Evolutionary conservation across 2,113 vertebrate genomes (phyloP).

Genomic region (Columbina picui): DNA sequence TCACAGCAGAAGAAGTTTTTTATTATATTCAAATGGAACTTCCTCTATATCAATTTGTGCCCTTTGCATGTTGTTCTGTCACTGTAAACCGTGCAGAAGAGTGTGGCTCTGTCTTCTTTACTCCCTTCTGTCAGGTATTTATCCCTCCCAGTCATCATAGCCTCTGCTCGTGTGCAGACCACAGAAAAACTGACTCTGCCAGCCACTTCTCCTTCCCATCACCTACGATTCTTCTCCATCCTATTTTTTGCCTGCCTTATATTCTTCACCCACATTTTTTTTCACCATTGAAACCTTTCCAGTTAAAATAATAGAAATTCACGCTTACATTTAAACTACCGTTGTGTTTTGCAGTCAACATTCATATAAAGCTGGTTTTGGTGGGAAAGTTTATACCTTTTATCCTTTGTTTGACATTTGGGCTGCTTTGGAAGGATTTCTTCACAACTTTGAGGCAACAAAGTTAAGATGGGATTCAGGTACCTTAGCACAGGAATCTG

Average conservation of each 20-base stretch:
- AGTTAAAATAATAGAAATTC: not conserved
- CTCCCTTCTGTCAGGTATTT: not conserved
- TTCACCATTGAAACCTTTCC: not conserved
- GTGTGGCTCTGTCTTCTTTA: not conserved
- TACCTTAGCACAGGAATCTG: not conserved
- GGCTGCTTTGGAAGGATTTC: not conserved
- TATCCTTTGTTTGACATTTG: not conserved
- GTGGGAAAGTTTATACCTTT: not conserved
- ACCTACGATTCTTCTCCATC: not conserved
- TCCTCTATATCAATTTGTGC: not conserved
- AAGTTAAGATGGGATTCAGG: not conserved
- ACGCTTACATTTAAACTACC: not conserved
- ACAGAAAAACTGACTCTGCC: not conserved
- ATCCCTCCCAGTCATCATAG: not conserved
- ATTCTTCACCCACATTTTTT: not conserved
- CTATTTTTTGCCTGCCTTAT: not conserved
- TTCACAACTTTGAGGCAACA: not conserved
- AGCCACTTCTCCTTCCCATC: not conserved
- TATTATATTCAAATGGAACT: not conserved
- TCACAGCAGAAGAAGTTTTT: not conserved
- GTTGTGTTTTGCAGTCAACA: not conserved
- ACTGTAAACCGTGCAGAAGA: not conserved
- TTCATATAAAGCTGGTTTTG: not conserved
- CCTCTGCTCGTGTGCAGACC: not conserved
- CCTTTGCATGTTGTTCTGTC: not conserved